Percentiles rank a stretch among this genome's conserved stretches.
These are phyloP conservation scores for Iguana delicatissima DNA, from an alignment of 2,797 vertebrate genomes.

Conservation along the genomic window DNA sequence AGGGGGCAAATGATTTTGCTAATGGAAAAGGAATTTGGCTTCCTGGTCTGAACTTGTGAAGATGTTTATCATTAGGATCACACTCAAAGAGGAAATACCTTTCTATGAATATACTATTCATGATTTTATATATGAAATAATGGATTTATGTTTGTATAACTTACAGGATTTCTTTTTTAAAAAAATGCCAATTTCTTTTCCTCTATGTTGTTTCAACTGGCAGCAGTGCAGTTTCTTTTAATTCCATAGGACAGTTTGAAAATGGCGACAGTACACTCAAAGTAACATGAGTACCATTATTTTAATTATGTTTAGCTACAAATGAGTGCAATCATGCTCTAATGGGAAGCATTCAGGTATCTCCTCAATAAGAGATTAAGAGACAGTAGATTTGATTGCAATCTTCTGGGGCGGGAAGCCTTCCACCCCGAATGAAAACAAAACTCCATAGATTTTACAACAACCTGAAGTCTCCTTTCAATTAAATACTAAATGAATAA, in stretches of 20 bases:
- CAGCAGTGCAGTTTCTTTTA: constrained; percentile 46
- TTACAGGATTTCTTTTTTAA: constrained; percentile 46
- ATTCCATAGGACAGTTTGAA: constrained; percentile 56
- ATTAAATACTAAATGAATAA: constrained; percentile 49
- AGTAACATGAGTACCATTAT: constrained; percentile 62
- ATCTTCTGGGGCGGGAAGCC: constrained; percentile 43
- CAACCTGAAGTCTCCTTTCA: constrained; percentile 31
- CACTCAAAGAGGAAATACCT: not conserved
- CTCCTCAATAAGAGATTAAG: constrained; percentile 66
- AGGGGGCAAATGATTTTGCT: not conserved
- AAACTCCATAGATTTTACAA: constrained; percentile 17
- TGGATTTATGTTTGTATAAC: constrained; percentile 43
- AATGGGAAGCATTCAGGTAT: constrained; percentile 61
- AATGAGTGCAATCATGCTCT: constrained; percentile 59
- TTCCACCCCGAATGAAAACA: constrained; percentile 31
- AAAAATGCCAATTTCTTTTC: constrained; percentile 51
- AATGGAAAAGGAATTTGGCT: constrained; percentile 31
- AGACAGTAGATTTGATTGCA: constrained; percentile 37
- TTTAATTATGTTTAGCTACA: constrained; percentile 70
- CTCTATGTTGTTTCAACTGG: constrained; percentile 51
- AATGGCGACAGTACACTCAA: constrained; percentile 41
- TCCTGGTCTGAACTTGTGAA: constrained; percentile 1
- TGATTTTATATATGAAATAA: constrained; percentile 24
- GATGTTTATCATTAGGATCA: constrained; percentile 21
- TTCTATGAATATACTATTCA: not conserved